Evolutionary conservation across 2,797 vertebrate genomes (phyloP), one percentile per base, ranked within the genome.

Genomic region (Anas capensis): DNA sequence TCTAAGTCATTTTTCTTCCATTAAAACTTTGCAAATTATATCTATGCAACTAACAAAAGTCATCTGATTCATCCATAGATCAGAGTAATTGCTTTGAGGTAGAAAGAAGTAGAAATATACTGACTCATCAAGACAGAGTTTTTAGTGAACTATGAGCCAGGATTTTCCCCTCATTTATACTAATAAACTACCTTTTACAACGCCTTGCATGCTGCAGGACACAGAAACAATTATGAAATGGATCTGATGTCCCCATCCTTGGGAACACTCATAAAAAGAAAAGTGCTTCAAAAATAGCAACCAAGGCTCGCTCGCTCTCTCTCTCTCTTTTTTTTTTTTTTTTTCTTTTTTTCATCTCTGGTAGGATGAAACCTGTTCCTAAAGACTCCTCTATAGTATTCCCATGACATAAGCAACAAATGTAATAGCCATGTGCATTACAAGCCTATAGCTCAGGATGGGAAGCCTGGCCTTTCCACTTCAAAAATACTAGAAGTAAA

Each of bases 71-170:
- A 94, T 92, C 82, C 77, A 88, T 82, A 92, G 82, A 92, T 92
- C 73, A 96, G 87, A 90, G 88, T 93, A 94, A 96, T 96, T 93
- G 87, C 87, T 95, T 73, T 80, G 95, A 96, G 87, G 85, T 90
- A 73, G 89, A 93, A 90, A 92, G 73, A 86, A 86, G 49, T 64
- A 83, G 51, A 93, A 91, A 91, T 82, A 82, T 42, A 83, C 85
- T 97, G 95, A 93, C 51, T 96, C 96, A 95, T 86, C 92, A 86
- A 90, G 51, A 66, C 58, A 72, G 51, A 8, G 23, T 34, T 53
- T 95, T 86, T 78, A 81, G 92, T 54, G 40, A 95, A 70, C 36
- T 83, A n/a, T 86, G 56, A 93, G 93, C 92, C 95, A 96, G 85
- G 72, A 90, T 89, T 90, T 93, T 93, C 42, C 29, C 64, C 66